Base-by-base conservation (phyloP, 2,797 vertebrate species). In the Anabacerthia variegaticeps region DNA sequence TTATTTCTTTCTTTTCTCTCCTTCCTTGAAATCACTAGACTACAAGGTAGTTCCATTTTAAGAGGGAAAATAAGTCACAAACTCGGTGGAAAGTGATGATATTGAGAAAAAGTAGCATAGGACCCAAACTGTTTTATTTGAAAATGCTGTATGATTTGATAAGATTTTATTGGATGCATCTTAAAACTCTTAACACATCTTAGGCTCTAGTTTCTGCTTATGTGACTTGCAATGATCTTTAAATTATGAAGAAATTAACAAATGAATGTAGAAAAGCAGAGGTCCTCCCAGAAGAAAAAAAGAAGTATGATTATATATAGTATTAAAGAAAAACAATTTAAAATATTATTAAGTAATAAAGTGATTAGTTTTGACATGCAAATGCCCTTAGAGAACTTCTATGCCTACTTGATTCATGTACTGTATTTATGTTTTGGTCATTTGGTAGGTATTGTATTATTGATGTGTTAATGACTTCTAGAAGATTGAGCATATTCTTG, bases 341-440 rank as follows among this genome's bases (percentile, higher is more conserved):
- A 88, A 75, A 72, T 2, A 8, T 32, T 67, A 39, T 27, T 56
- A 8, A 87, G 4, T 1, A 4, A 55, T 48, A 10, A 74, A 84
- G 3, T 34, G 9, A 75, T 68, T 55, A 18, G 28, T 51, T 91
- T 74, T 84, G 5, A 28, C 0, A 1, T 49, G 41, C 17, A 88
- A 81, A 52, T 72, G 6, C 7, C 5, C 1, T 72, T 56, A 55
- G 12, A 77, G 22, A 59, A 78, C 18, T 76, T 80, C 37, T 75
- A 3, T 61, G 14, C 8, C 5, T 79, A 11, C 10, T 80, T 54
- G 17, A 46, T 55, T 68, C 8, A 18, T 8, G 15, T 28, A 37
- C 18, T 6, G 0, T 49, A 56, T 30, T 65, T 52, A 21, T 48
- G 26, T 21, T 8, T 62, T 66, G 3, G 3, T 86, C 3, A 1